These are phyloP conservation scores for Chaunax sp. DNA, from an alignment of 2,797 vertebrate species.

Conservation along the genomic window DNA sequence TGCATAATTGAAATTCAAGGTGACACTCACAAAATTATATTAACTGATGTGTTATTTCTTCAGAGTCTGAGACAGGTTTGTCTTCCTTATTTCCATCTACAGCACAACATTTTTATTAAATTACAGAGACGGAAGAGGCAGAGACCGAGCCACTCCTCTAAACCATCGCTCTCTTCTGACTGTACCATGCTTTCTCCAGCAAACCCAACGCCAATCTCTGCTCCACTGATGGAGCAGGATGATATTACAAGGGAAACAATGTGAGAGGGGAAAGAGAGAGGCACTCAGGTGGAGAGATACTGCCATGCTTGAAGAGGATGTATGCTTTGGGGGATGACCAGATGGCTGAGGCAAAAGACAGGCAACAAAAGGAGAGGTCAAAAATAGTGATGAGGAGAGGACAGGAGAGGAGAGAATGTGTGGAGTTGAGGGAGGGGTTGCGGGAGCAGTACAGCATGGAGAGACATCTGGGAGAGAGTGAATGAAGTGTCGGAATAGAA, in stretches of 20 bases:
- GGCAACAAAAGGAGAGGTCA: conserved; percentile 76
- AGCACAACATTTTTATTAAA: conserved; percentile 63
- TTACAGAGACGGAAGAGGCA: conserved; percentile 56
- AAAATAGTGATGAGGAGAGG: conserved; percentile 59
- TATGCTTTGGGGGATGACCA: conserved; percentile 80
- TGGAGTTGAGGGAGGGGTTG: conserved; percentile 22
- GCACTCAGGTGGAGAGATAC: conserved; percentile 76
- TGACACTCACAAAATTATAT: conserved; percentile 66
- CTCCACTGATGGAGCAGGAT: conserved; percentile 57
- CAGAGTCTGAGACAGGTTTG: conserved; percentile 36
- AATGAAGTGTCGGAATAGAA: conserved; percentile 17
- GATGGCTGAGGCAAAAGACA: conserved; percentile 74
- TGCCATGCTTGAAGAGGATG: conserved; percentile 72
- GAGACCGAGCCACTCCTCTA: conserved; percentile 20
- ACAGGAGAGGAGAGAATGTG: conserved; percentile 34
- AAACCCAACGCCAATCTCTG: conserved; percentile 54
- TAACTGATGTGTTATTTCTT: conserved; percentile 55
- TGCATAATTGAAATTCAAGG: conserved; percentile 63
- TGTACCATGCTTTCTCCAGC: conserved; percentile 8
- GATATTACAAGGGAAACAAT: conserved; percentile 72
- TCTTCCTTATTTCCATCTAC: conserved; percentile 50
- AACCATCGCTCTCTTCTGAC: conserved; percentile 21
- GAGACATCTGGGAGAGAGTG: conserved; percentile 31
- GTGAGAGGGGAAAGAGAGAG: conserved; percentile 60
- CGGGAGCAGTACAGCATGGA: conserved; percentile 42